phyloP scores from a whole-genome alignment of 2,888 invertebrate species.

The Epistrophe eligans region DNA sequence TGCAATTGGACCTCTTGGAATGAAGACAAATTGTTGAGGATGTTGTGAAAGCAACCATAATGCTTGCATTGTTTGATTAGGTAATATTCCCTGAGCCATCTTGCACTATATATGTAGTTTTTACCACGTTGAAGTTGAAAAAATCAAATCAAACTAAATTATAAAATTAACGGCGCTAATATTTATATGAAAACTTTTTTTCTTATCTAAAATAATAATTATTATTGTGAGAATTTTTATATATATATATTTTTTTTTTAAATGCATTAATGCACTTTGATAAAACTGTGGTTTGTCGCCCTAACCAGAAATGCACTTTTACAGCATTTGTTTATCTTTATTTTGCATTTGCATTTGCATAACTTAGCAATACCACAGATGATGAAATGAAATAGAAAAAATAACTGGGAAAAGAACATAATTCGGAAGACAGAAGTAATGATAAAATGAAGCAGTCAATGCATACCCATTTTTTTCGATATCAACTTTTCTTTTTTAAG shows the following conservation, averaged over 20 bases:
- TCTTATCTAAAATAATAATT: not conserved
- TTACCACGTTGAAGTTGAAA: not conserved
- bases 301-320: not conserved
- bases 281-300: not conserved
- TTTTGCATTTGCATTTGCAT: conserved; percentile 11
- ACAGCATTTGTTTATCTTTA: conserved; percentile 5
- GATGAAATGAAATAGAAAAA: not conserved
- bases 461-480: too few species aligned
- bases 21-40: conserved; percentile 31
- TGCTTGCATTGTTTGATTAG: conserved; percentile 16
- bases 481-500: too few species aligned
- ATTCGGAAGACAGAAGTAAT: too few species aligned
- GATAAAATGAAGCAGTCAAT: too few species aligned
- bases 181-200: not conserved
- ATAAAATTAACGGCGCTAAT: not conserved
- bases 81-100: not conserved
- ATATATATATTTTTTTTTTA: not conserved
- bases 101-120: not conserved
- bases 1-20: conserved; percentile 31
- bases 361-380: not conserved
- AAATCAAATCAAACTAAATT: conserved; percentile 8
- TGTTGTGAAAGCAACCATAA: conserved; percentile 19
- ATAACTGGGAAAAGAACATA: not conserved
- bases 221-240: conserved; percentile 1
- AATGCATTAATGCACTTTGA: not conserved